Base-by-base conservation (phyloP, 2,113 vertebrate species). In the Oncorhynchus masou region DNA sequence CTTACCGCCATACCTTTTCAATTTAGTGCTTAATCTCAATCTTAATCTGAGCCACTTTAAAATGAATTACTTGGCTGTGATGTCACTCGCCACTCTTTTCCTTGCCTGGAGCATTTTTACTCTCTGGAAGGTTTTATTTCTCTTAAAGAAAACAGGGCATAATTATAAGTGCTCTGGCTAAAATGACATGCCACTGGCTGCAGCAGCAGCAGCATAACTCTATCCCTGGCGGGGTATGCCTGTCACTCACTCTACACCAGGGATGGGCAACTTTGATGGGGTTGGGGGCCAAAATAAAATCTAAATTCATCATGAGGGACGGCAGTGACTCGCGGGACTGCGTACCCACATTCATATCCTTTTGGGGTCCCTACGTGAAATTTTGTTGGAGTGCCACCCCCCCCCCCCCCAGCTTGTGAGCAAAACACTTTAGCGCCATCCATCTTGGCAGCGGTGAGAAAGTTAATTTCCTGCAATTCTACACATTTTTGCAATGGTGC, bases 51-150 rank as follows among this genome's bases (percentile, higher is more conserved):
- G 34, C 19, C 39, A 70, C 34, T 77, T 81, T 64, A 72, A 54
- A 78, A 87, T 80, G 69, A 74, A 2, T 29, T 75, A 3, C 83
- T 76, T 76, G 57, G 69, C 31, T 79, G 70, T 88, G 87, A 87
- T 88, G 87, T 87, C 86, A 89, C 81, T 68, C 31, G 69, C 68
- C 82, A 77, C 62, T 82, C 71, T 84, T 87, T 79, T 74, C 81
- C 84, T 82, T 34, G 59, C 31, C 11, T 0, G 3, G 39, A 8
- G 0, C 12, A 78, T 15, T 71, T 91, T 89, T 88, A 19, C 6
- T 68, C 77, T 81, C 87, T 81, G 71, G 72, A 68, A 87, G 73
- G 74, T 81, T 0, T 0, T 84, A 68, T 87, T 87, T 92, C 78
- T 74, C 29, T 45, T 1, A 16, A 80, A 76, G 72, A 68, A 51